phyloP scores from a whole-genome alignment of 2,888 invertebrate genomes.

The Tillus elongatus region DNA sequence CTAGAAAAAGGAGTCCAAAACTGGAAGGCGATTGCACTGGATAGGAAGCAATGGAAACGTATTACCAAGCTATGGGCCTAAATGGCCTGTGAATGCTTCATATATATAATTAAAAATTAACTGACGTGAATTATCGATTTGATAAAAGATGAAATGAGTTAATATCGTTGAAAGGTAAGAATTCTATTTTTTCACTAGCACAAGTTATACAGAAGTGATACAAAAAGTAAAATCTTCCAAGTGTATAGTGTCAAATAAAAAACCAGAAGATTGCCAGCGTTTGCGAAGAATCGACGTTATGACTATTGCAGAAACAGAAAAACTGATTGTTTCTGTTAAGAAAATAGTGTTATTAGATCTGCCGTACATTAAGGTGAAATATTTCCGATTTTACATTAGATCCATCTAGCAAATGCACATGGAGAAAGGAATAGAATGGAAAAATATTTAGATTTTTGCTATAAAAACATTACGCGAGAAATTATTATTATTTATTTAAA shows the following conservation, averaged over 20 bases:
- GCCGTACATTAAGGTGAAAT: constrained; percentile 13
- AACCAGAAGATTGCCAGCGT: constrained; percentile 12
- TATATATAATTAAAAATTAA: constrained; percentile 5
- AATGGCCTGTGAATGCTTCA: too few species aligned
- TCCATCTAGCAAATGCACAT: constrained; percentile 10
- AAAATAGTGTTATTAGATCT: constrained; percentile 11
- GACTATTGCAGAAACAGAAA: constrained; percentile 14
- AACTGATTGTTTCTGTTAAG: constrained; percentile 14
- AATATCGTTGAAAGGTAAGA: constrained; percentile 11
- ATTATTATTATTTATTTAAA: constrained; percentile 7
- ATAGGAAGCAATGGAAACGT: too few species aligned
- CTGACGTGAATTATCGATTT: constrained; percentile 4
- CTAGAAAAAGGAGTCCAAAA: too few species aligned
- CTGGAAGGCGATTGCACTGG: too few species aligned
- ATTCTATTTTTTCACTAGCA: constrained; percentile 10
- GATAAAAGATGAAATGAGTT: constrained; percentile 10
- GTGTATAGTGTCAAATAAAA: constrained; percentile 10
- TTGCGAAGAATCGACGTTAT: constrained; percentile 16
- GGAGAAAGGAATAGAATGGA: constrained; percentile 12
- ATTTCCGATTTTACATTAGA: constrained; percentile 14
- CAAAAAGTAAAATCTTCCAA: constrained; percentile 11
- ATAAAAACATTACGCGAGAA: constrained; percentile 11
- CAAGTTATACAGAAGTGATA: constrained; percentile 9
- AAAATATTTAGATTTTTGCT: constrained; percentile 11
- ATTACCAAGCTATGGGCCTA: too few species aligned